Base-by-base conservation (phyloP, 2,113 vertebrate genomes). In the Pseudorasbora parva region DNA sequence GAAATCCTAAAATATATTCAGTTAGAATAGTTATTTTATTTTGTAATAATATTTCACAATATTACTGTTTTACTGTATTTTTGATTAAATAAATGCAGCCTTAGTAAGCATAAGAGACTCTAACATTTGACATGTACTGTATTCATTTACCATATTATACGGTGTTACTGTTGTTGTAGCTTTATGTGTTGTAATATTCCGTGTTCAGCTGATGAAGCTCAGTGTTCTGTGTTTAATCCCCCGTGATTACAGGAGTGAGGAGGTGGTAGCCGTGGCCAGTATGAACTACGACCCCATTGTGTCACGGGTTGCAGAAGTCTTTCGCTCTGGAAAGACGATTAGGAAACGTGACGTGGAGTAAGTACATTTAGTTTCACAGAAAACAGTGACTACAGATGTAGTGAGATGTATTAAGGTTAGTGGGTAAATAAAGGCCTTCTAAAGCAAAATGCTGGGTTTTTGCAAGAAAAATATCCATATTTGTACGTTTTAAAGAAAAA, bases 271-370 rank as follows among this genome's bases (percentile, higher is more conserved):
- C 0, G 97, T 99, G 84, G 96, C 97, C 90, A 98, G 98, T 93
- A 97, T 99, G 96, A 99, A 99, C 95, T 99, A 97, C 0, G 97
- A 98, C 87, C 98, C 97, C 0, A 97, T 99, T 0, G 97, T 99
- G 81, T 99, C 97, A 89, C 96, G 97, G 88, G 98, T 98, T 84
- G 97, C 97, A 0, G 98, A 99, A 89, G 97, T 99, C 82, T 94
- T 99, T 90, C 95, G 94, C 76, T 97, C 97, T 0, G 95, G 98
- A 91, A 97, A 97, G 88, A 89, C 92, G 77, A 97, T 99, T 93
- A 96, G 95, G 85, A 99, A 99, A 83, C 95, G 97, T 0, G 97
- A 99, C 21, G 98, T 99, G 86, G 98, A 99, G 98, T 99, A 94
- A 99, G 98, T 97, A 62, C 77, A 25, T 81, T 82, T 8, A 41